These are phyloP conservation scores for Virgularia gustaviana DNA, from an alignment of 92 coral and sea anemone species.

Conservation along the genomic window DNA sequence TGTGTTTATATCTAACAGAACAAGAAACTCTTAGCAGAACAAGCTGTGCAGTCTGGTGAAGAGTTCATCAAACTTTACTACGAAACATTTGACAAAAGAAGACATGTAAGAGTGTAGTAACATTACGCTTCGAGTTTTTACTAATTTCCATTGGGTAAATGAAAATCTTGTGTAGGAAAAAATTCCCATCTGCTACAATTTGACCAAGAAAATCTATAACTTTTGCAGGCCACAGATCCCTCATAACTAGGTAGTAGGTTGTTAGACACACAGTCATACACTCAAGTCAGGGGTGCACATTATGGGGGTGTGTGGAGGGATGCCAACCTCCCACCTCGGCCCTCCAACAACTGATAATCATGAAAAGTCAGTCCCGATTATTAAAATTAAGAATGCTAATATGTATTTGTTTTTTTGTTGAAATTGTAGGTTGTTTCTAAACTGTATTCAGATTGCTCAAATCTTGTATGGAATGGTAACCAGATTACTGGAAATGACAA, in stretches of 20 bases:
- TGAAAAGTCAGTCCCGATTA: too few relatives aligned
- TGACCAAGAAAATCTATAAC: too few relatives aligned
- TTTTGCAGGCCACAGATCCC: too few relatives aligned
- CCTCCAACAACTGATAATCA: too few relatives aligned
- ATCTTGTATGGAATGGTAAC: slow-evolving; percentile 96
- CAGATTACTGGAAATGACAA: slow-evolving; percentile 73
- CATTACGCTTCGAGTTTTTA: too few relatives aligned
- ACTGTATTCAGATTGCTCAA: slow-evolving; percentile 73
- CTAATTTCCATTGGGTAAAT: background rate
- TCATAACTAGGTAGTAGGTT: too few relatives aligned
- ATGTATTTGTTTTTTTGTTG: slow-evolving; percentile 5
- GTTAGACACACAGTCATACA: too few relatives aligned
- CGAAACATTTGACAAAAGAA: slow-evolving; percentile 89
- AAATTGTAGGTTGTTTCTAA: slow-evolving; percentile 68
- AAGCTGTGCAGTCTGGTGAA: slow-evolving; percentile 87
- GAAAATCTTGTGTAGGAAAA: background rate
- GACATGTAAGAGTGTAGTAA: slow-evolving; percentile 99
- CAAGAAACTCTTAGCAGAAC: slow-evolving; percentile 69
- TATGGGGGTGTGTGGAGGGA: too few relatives aligned
- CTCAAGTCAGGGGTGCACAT: too few relatives aligned
- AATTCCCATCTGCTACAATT: too few relatives aligned
- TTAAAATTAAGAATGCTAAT: background rate
- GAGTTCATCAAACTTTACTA: slow-evolving; percentile 82
- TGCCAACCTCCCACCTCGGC: too few relatives aligned
- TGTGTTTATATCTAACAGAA: too few relatives aligned